A percentile compares a stretch with the other conserved stretches of the same genome.
These are phyloP conservation scores for Ibidorhyncha struthersii DNA, from an alignment of 2,113 vertebrate species.

Conservation along the genomic window DNA sequence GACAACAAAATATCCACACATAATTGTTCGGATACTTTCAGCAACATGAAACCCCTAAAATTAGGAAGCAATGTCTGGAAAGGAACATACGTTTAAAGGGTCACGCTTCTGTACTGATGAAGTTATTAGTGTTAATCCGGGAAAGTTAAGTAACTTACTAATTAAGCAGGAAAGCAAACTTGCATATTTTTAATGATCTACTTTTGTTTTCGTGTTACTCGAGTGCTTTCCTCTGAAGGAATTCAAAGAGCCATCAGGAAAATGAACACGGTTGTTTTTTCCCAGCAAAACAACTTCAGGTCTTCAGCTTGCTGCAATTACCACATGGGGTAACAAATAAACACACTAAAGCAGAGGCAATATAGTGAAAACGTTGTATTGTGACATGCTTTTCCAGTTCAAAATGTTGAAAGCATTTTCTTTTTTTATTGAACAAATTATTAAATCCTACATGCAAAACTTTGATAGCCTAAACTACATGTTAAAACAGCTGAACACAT, in stretches of 20 bases:
- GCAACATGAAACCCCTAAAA: conserved; percentile 90
- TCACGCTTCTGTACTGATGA: conserved; percentile 50
- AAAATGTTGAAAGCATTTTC: conserved; percentile 75
- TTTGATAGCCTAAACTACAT: conserved; percentile 80
- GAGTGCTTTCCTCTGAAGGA: conserved; percentile 2
- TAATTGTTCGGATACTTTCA: conserved; percentile 80
- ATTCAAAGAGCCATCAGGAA: conserved; percentile 17
- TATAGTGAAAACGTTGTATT: conserved; percentile 80
- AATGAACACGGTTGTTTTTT: not conserved
- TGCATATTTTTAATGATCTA: conserved; percentile 47
- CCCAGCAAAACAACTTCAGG: not conserved
- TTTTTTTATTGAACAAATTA: conserved; percentile 85
- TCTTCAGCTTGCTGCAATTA: conserved; percentile 30
- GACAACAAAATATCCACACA: conserved; percentile 76
- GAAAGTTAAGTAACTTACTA: conserved; percentile 66
- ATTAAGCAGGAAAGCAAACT: conserved; percentile 60
- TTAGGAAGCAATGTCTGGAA: conserved; percentile 73
- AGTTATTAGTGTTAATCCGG: conserved; percentile 66
- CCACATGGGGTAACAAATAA: conserved; percentile 64
- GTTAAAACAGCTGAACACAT: conserved; percentile 84
- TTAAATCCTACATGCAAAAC: conserved; percentile 89
- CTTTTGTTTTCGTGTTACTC: conserved; percentile 30
- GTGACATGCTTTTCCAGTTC: conserved; percentile 80
- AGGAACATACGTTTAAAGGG: conserved; percentile 65
- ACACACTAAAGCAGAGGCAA: conserved; percentile 71